Base-by-base conservation (phyloP, 2,888 invertebrate genomes). In the Aphodius sticticus region DNA sequence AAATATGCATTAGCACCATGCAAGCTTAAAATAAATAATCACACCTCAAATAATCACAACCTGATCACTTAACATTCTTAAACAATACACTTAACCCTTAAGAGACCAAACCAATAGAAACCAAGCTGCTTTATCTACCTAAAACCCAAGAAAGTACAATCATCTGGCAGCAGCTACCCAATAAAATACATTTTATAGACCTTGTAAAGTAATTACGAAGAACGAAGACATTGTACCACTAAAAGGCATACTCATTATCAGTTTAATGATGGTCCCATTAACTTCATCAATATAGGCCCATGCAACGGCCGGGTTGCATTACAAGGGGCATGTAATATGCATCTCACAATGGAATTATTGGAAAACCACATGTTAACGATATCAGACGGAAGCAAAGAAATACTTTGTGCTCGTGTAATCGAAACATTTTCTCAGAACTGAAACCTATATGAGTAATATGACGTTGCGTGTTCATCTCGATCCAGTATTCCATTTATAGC, bases 361-460 rank as follows among this genome's bases (percentile, higher is more conserved):
- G 53, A 53, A 53, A 53, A 53, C 53, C 53, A 53, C 53, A 53
- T 53, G 53, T 53, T 53, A 53, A 53, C 53, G 0, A 53, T 53
- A 53, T 53, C 53, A 53, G 53, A 53, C 53, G 53, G 53, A 53
- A 53, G 53, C 53, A 1, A 53, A 53, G 53, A 9, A 53, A 12
- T 12, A 53, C 53, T 53, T 53, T 53, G 53, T 53, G 12, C 12
- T 0, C 53, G 53, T 2, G 26, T 53, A 53, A 53, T 53, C 53
- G 53, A 53, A 53, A 53, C 53, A 53, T 12, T 9, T 53, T 53
- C 53, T 12, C 53, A 53, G 53, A 53, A 53, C 53, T 53, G 12
- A 53, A 53, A 53, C 53, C 53, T 53, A 53, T 53, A 53, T 53
- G 53, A 53, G 53, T 53, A 53, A 53, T 53, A 53, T 53, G 53